Percentiles rank a stretch among this genome's conserved stretches.
These are phyloP conservation scores for Trinectes maculatus DNA, from an alignment of 2,113 vertebrate species.

Conservation along the genomic window DNA sequence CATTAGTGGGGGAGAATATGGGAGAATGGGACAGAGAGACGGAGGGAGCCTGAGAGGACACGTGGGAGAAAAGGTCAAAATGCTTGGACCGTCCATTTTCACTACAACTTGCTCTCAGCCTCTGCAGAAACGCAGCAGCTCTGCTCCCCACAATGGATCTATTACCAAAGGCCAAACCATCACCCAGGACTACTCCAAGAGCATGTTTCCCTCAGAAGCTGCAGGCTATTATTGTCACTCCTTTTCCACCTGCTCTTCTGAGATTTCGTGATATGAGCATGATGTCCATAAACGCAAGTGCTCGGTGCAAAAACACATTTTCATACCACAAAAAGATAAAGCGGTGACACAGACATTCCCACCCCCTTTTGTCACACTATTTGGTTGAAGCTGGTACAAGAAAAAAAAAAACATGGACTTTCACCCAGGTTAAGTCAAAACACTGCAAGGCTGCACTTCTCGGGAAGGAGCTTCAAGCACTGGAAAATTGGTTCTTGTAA, in stretches of 20 bases:
- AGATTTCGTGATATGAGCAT: not conserved
- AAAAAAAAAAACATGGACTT: no score
- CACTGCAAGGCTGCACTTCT: no score
- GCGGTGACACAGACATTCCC: slow-evolving; percentile 6
- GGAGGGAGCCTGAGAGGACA: slow-evolving; percentile 19
- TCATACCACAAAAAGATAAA: not conserved
- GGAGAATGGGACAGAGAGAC: slow-evolving; percentile 24
- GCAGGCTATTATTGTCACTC: not conserved
- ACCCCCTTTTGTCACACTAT: no score
- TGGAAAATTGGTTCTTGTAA: no score
- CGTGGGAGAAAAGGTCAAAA: slow-evolving; percentile 15
- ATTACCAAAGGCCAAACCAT: slow-evolving; percentile 16
- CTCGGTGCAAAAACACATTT: not conserved
- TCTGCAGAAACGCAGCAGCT: slow-evolving; percentile 6
- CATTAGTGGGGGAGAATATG: slow-evolving; percentile 15
- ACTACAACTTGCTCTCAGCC: slow-evolving; percentile 10
- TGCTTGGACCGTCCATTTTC: slow-evolving; percentile 17
- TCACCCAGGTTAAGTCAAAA: no score
- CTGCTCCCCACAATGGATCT: slow-evolving; percentile 1
- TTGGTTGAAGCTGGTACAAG: no score
- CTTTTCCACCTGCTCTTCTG: not conserved
- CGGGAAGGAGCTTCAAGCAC: no score
- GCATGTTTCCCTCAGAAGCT: not conserved
- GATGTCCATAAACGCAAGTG: not conserved
- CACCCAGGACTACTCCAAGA: slow-evolving; percentile 5